Percentiles rank a stretch among this genome's conserved stretches.
Evolutionary conservation across 2,797 vertebrate genomes (phyloP).

Genomic region (Syndactyla subalaris): DNA sequence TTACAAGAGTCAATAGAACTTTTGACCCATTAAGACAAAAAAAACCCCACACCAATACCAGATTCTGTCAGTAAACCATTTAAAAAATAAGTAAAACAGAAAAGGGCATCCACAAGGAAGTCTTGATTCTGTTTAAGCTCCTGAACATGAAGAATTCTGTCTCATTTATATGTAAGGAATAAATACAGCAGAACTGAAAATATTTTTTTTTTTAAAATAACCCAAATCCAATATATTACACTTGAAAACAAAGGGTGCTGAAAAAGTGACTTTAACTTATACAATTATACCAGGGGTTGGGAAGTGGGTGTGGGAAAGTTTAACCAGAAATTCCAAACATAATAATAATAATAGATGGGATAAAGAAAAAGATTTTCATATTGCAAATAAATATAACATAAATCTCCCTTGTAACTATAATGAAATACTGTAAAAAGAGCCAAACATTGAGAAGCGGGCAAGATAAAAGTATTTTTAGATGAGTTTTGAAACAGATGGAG

Average conservation of each 20-base stretch:
- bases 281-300: neutral
- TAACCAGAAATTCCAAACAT: neutral
- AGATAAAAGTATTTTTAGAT: constrained; percentile 14
- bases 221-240: neutral
- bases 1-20: neutral
- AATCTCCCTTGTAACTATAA: neutral
- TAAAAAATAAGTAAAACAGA: neutral
- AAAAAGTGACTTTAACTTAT: neutral
- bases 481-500: constrained; percentile 35
- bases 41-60: neutral
- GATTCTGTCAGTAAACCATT: neutral
- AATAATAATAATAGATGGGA: neutral
- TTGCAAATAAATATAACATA: neutral
- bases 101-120: accelerated
- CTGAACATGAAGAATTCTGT: neutral
- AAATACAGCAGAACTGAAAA: neutral
- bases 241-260: neutral
- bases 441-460: neutral
- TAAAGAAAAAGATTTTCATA: neutral
- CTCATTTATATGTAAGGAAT: neutral
- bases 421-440: neutral
- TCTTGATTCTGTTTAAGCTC: neutral
- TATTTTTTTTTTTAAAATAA: neutral
- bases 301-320: neutral
- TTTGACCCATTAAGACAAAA: neutral